Percentiles rank a stretch among this genome's conserved stretches.
Conservation (phyloP, 2,797 vertebrate genomes). For the Huso huso region DNA sequence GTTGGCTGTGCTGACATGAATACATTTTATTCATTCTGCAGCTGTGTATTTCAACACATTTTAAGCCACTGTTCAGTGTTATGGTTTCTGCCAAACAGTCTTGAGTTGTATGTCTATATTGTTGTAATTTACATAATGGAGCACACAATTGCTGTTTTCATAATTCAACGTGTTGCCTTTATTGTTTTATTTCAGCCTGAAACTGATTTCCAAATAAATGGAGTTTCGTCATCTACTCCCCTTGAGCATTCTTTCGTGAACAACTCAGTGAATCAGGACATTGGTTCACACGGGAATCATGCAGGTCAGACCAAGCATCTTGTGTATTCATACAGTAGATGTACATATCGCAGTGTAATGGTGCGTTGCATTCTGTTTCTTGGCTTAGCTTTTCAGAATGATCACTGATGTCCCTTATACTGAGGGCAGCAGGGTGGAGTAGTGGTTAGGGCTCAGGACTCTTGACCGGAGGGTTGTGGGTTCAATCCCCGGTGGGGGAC, state of each 20-base stretch:
- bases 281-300: conserved; percentile 61
- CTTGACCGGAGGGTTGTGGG: too few species aligned
- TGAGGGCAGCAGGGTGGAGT: too few species aligned
- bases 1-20: too few species aligned
- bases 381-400: background rate
- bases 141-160: conserved; percentile 22
- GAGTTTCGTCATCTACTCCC: conserved; percentile 64
- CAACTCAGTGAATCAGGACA: conserved; percentile 57
- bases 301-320: conserved; percentile 59
- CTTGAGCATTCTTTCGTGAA: conserved; percentile 49
- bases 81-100: too few species aligned
- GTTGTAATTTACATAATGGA: conserved; percentile 10
- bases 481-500: too few species aligned
- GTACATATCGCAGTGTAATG: background rate
- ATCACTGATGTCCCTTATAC: conserved; percentile 18
- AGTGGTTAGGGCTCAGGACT: too few species aligned
- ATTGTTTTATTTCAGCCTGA: conserved; percentile 62
- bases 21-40: too few species aligned
- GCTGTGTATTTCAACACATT: too few species aligned
- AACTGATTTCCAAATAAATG: conserved; percentile 74
- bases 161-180: conserved; percentile 20
- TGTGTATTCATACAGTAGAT: background rate
- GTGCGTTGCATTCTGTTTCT: background rate
- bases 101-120: too few species aligned
- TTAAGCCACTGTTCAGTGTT: too few species aligned